Base-by-base conservation (phyloP, 2,888 invertebrate species). In the Copidosoma aretas region DNA sequence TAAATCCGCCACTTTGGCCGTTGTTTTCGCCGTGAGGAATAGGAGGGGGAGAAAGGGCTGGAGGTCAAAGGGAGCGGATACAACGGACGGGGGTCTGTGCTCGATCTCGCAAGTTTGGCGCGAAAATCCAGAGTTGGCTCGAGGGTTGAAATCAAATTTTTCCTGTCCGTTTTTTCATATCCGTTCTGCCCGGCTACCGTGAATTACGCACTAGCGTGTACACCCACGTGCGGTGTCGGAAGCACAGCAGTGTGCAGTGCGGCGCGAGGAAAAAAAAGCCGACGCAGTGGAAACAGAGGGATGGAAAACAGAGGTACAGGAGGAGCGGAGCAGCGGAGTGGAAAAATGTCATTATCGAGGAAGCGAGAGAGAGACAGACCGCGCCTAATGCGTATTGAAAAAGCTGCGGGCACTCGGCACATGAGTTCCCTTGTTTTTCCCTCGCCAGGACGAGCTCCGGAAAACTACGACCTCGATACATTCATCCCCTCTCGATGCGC, bases 261-360 rank as follows among this genome's bases (percentile, higher is more conserved):
- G 8, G 8, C 39, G 21, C 43, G 58, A 19, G 58, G n/a, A n/a
- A 21, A 41, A 41, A 58, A 58, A 58, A 21, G 41, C 14, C 21
- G 51, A 25, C 32, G 46, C 19, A 60, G n/a, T 24, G 68, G 56
- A 52, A 19, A 60, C 57, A 56, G 53, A 51, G n/a, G n/a, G n/a
- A n/a, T n/a, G n/a, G n/a, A n/a, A n/a, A n/a, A n/a, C n/a, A 43
- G 54, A 66, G 54, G 65, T 66, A 58, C 32, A 46, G n/a, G 61
- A 56, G 49, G 65, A 57, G 67, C 72, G n/a, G 61, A 56, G 67
- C 72, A 68, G 71, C 61, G 72, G 72, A 74, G 73, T 74, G 77
- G 77, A 80, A 78, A 79, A 79, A 78, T 79, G 79, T 78, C 77
- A 79, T 81, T 79, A 80, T 75, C 71, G 73, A 71, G 76, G 77